Evolutionary conservation across 2,888 invertebrate species (phyloP), one percentile per base, ranked within the genome.

Genomic region (Andrena dorsata): DNA sequence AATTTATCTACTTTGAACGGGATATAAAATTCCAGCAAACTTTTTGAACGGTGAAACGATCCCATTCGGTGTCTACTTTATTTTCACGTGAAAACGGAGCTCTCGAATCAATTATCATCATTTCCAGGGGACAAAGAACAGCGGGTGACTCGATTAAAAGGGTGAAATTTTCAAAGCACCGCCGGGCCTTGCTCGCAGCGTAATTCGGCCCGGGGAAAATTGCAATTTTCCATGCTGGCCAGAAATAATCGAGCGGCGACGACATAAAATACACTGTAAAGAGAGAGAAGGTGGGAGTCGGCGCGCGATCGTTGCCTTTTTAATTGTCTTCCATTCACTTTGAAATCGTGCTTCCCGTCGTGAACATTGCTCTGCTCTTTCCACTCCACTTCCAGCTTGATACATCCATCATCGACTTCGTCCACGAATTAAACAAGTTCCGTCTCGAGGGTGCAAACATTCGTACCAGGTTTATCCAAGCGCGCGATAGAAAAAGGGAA

Each of bases 151-250:
- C 77, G 86, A 78, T 86, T 86, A 82, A 87, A 70, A 78, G 63
- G 53, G 26, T 51, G 76, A 77, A 75, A 69, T 41, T 65, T 66
- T 47, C 61, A 73, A 79, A 80, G 65, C 60, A 60, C 41, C 51
- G 63, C 26, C 72, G 66, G 73, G 20, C 20, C 61, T 63, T 74
- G 47, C 64, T 71, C 56, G 51, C 10, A 80, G 41, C 71, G 82
- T 85, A 87, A 90, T 86, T 81, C 82, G 74, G 56, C 65, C 53
- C 13, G 70, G 82, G 76, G 86, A 84, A 88, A 88, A 86, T 86
- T 84, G 78, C 74, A 80, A 86, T 88, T 76, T 56, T 77, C 77
- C 71, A 49, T 20, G 8, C 71, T 53, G 56, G 78, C 69, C 41
- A 66, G 73, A 30, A 79, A 76, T 75, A 79, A 79, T 61, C 64